Conservation (phyloP, 2,888 invertebrate genomes). For the Lissocephala sabroskyi region DNA sequence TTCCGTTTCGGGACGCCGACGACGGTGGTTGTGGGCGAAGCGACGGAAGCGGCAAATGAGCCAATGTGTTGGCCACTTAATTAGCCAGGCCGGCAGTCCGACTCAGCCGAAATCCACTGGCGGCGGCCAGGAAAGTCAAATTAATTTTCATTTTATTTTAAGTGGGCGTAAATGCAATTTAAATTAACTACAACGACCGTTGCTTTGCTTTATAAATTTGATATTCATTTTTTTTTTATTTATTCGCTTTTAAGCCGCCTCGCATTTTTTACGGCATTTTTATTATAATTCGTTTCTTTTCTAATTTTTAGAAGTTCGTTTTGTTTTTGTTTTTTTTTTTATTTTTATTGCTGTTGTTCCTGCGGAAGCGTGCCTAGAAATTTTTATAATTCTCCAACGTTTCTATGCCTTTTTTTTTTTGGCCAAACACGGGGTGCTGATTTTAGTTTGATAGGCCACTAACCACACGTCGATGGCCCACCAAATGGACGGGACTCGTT, state of each 20-base stretch:
- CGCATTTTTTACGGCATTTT: slow-evolving; percentile 28
- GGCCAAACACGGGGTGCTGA: too few species aligned
- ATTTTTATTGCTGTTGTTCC: background rate
- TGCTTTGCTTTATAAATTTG: too few species aligned
- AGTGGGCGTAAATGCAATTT: slow-evolving; percentile 61
- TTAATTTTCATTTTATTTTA: slow-evolving; percentile 58
- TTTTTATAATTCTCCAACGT: background rate
- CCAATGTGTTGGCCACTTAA: slow-evolving; percentile 31
- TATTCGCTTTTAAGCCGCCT: slow-evolving; percentile 6
- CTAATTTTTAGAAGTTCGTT: background rate
- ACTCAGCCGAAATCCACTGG: slow-evolving; percentile 2
- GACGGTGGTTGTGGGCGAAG: slow-evolving; percentile 10
- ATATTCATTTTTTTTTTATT: slow-evolving; percentile 10
- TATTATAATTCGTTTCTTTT: slow-evolving; percentile 24
- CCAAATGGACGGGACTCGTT: too few species aligned
- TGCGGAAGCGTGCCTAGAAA: slow-evolving; percentile 1
- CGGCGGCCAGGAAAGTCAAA: slow-evolving; percentile 21
- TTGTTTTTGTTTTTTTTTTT: background rate
- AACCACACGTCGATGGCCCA: too few species aligned
- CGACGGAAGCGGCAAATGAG: slow-evolving; percentile 29
- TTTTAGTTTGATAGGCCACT: too few species aligned
- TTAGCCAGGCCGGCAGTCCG: slow-evolving; percentile 27
- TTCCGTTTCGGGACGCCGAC: too few species aligned
- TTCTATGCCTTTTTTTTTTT: background rate
- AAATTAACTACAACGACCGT: slow-evolving; percentile 51